Evolutionary conservation across 2,888 invertebrate genomes (phyloP), one percentile per base, ranked within the genome.

Genomic region (Eumacrocentrus americanus): DNA sequence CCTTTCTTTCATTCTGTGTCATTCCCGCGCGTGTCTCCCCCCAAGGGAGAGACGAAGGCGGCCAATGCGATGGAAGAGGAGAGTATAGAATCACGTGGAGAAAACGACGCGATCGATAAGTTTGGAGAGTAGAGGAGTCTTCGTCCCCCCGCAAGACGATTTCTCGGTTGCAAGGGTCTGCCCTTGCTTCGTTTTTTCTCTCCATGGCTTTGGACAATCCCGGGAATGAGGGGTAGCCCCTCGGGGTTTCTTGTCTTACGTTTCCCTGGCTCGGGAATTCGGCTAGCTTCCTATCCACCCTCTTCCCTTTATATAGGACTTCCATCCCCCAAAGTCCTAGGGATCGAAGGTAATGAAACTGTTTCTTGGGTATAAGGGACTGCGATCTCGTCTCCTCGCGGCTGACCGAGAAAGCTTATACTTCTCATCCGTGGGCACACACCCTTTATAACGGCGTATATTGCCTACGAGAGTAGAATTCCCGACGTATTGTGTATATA

Each of bases 331-430:
- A 47, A 58, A 53, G 51, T 59, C 48, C 53, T 62, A 59, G 69
- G 74, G 75, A 76, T 76, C 74, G 74, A 75, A 75, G 74, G 76
- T 78, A 79, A 78, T 77, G 79, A 79, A 78, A 79, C 77, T 77
- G 78, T 78, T 78, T 74, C 76, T 72, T 65, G 67, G 72, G 65
- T n/a, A n/a, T n/a, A 70, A 69, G 72, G 65, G 46, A 62, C 64
- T n/a, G n/a, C n/a, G n/a, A n/a, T n/a, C n/a, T n/a, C n/a, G n/a
- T 68, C 9, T 35, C 2, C 25, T 0, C 63, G 67, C 67, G 65
- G 71, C 73, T 72, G 73, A 71, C 72, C 73, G 60, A 65, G 62
- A 62, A 62, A 56, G 46, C 55, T 44, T 35, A 38, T 22, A 37
- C 51, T 48, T 40, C 34, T 25, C 6, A 50, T 11, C 29, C 35